Base-by-base conservation (phyloP, 2,113 vertebrate species). In the Psammodynastes pulverulentus region DNA sequence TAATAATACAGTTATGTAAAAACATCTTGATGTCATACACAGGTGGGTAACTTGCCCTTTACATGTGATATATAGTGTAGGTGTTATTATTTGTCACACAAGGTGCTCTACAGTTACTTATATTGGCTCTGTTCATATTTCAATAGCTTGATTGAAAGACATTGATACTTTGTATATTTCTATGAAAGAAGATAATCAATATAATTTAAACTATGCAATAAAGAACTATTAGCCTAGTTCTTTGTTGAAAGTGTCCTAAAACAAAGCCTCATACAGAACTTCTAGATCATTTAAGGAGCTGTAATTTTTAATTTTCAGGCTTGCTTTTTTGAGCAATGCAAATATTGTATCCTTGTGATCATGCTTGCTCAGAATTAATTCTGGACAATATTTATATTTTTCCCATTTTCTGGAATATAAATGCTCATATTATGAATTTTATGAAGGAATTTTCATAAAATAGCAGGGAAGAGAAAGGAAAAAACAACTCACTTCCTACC, bases 191-290 rank as follows among this genome's bases (percentile, higher is more conserved):
- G 87, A 8, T 84, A 93, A 34, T 92, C 7, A 24, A 72, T 43
- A 95, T 48, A 49, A 95, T 48, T 91, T 24, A 91, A 72, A 88
- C 87, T 39, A 92, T 39, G 56, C 86, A 94, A 95, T 91, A n/a
- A 54, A 72, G 48, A 84, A 45, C 86, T 90, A 92, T n/a, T 93
- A 90, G 13, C 45, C 39, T 58, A 53, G 52, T 1, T 54, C 92
- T 87, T 90, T 51, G 17, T 86, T 39, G 85, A 91, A 24, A 8
- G 8, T 6, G 24, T 91, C 94, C 92, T 94, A 58, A 58, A 87
- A 39, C n/a, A 58, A 24, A 2, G 91, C n/a, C 19, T 29, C 51
- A 15, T 62, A 29, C 6, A 54, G 53, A 62, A 62, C 8, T 29
- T 67, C 62, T 5, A 34, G n/a, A 72, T 34, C 29, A 67, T n/a